Percentiles rank a stretch among this genome's conserved stretches.
Conservation (phyloP, 92 coral and sea anemone genomes). For the Scolanthus callimorphus region DNA sequence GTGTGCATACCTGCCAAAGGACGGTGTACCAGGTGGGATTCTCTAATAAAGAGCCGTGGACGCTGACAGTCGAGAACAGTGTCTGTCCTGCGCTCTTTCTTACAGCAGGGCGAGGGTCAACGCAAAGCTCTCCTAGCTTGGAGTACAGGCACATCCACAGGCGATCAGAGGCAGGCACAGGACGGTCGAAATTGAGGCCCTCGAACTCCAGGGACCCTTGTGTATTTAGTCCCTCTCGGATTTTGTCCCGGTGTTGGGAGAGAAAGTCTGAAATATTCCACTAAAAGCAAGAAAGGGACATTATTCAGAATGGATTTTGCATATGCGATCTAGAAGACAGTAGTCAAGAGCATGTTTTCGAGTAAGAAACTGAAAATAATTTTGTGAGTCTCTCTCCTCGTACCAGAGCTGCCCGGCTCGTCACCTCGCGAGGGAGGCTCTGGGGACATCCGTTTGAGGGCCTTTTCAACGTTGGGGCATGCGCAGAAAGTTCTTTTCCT, state of each 20-base stretch:
- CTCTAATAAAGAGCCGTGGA: conserved; percentile 89
- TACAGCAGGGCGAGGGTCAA: conserved; percentile 96
- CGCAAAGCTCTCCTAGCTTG: conserved; percentile 94
- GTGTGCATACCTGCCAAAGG: conserved; percentile 93
- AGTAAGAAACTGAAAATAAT: no score
- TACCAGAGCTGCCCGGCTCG: no score
- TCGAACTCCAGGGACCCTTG: conserved; percentile 54
- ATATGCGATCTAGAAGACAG: no score
- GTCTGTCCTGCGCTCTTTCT: conserved; percentile 99
- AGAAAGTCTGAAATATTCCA: conserved; percentile 98
- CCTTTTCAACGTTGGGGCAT: no score
- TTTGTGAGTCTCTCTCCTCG: no score
- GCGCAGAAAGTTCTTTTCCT: no score
- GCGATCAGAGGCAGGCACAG: conserved; percentile 89
- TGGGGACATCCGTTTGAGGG: no score
- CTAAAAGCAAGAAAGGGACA: conserved; percentile 36
- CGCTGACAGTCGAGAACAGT: conserved; percentile 93
- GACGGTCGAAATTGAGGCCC: conserved; percentile 70
- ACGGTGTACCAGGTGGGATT: conserved; percentile 97
- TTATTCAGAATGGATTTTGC: no score
- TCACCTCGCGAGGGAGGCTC: no score
- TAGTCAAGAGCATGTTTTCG: neutral
- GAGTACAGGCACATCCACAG: conserved; percentile 99
- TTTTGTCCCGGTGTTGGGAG: conserved; percentile 87
- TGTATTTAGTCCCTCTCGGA: conserved; percentile 75